phyloP scores from a whole-genome alignment of 2,888 invertebrate genomes.

The Troilus luridus region DNA sequence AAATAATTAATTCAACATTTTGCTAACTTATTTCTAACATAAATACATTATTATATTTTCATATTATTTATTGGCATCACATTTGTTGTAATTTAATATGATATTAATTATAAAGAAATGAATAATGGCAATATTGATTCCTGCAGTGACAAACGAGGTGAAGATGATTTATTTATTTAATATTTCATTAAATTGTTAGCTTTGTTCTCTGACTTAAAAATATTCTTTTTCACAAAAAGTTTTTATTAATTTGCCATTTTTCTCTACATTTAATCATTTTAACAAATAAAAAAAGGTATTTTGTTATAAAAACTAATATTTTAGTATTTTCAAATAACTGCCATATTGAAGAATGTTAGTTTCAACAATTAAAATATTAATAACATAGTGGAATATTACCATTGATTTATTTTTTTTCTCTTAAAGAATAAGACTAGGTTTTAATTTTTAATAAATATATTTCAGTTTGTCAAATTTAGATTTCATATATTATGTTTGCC shows the following conservation, averaged over 20 bases:
- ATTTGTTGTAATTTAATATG: not conserved
- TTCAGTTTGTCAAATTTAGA: not conserved
- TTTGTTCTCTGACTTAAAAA: not conserved
- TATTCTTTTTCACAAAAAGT: not conserved
- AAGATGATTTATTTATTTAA: not conserved
- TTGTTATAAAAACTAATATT: not conserved
- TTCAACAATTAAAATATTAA: not conserved
- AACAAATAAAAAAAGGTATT: not conserved
- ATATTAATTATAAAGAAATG: not conserved
- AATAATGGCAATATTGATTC: not conserved
- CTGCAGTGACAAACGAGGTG: not conserved
- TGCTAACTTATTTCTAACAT: no score
- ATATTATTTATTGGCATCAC: not conserved
- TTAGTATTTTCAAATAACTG: not conserved
- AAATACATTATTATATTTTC: no score
- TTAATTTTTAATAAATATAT: not conserved
- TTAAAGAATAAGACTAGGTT: not conserved
- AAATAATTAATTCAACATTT: no score
- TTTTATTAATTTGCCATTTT: constrained; percentile 34
- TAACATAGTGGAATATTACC: not conserved
- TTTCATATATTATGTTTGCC: not conserved
- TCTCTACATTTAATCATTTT: not conserved
- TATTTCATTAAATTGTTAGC: not conserved
- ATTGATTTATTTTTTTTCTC: not conserved
- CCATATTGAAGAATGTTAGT: not conserved